A percentile compares a stretch with the other conserved stretches of the same genome.
Evolutionary conservation across 2,888 invertebrate species (phyloP).

Genomic region (Cryptosula pallasiana): DNA sequence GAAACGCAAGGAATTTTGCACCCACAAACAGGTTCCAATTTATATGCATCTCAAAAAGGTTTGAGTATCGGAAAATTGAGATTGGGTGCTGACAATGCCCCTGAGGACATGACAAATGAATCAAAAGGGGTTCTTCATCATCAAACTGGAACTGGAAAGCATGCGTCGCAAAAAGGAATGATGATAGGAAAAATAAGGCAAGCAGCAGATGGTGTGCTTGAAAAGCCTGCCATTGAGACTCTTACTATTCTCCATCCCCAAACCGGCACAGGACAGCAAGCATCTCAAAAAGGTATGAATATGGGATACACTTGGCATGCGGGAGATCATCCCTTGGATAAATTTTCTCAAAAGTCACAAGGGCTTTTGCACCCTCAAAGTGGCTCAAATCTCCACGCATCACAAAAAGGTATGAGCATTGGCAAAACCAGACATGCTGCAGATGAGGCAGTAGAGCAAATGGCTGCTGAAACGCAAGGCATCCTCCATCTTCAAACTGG

Average conservation of each 20-base stretch:
- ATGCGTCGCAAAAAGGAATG: conserved; percentile 17
- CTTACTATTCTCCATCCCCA: background rate
- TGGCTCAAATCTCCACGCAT: background rate
- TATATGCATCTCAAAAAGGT: conserved; percentile 7
- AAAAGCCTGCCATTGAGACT: background rate
- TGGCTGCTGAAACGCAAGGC: background rate
- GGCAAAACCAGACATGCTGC: background rate
- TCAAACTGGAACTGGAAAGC: conserved; percentile 14
- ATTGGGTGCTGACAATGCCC: background rate
- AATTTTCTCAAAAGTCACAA: background rate
- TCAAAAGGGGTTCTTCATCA: conserved; percentile 9
- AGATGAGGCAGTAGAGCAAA: background rate
- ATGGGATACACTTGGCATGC: background rate
- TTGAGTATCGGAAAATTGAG: conserved; percentile 1
- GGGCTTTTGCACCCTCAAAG: background rate
- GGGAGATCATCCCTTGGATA: background rate
- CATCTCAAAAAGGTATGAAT: background rate
- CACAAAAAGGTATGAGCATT: background rate
- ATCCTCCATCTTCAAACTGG: conserved; percentile 1
- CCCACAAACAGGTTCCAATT: background rate
- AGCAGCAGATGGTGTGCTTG: background rate
- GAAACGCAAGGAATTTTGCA: conserved; percentile 11
- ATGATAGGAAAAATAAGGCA: background rate
- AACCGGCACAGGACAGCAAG: conserved; percentile 6
- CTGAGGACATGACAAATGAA: background rate